Evolutionary conservation across 2,888 invertebrate species (phyloP).

Genomic region (Yponomeuta malinellus): DNA sequence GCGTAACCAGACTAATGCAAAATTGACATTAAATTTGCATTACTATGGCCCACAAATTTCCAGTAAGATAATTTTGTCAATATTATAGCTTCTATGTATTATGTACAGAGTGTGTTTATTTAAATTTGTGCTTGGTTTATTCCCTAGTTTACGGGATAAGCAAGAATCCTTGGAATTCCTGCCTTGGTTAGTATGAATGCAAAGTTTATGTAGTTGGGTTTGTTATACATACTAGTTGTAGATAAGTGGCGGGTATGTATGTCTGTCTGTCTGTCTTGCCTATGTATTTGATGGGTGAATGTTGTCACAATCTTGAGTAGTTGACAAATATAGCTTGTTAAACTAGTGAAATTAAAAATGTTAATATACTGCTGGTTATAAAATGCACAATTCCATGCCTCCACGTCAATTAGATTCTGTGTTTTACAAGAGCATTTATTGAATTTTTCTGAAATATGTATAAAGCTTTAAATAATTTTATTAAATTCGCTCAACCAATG

Average conservation of each 20-base stretch:
- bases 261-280: background rate
- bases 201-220: constrained; percentile 49
- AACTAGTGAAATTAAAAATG: background rate
- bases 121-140: constrained; percentile 58
- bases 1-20: background rate
- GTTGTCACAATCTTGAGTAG: background rate
- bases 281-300: background rate
- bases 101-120: constrained; percentile 11
- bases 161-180: constrained; percentile 85
- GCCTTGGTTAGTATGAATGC: constrained; percentile 84
- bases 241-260: background rate
- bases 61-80: background rate
- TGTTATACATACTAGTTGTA: background rate
- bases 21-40: background rate
- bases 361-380: background rate
- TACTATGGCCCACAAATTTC: background rate
- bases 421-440: too few relatives aligned
- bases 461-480: too few relatives aligned
- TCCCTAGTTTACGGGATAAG: constrained; percentile 87
- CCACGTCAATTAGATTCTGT: too few relatives aligned
- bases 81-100: background rate
- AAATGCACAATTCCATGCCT: too few relatives aligned
- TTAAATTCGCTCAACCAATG: too few relatives aligned
- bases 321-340: background rate
- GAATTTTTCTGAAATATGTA: too few relatives aligned